Percentiles rank a stretch among this genome's conserved stretches.
phyloP scores from a whole-genome alignment of 2,888 invertebrate genomes.

The Argyresthia albistria region DNA sequence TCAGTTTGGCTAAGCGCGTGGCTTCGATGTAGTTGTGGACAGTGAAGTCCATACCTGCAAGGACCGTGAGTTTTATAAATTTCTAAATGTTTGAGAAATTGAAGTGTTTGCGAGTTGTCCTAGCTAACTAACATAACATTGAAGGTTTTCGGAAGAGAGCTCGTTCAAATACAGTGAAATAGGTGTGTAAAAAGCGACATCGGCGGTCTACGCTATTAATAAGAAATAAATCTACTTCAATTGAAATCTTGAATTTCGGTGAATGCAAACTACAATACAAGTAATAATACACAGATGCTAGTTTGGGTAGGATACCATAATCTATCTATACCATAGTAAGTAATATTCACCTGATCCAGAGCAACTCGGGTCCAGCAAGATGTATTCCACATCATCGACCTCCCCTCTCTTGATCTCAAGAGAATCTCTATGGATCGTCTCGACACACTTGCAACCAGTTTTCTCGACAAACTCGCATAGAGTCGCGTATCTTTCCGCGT shows the following conservation, averaged over 20 bases:
- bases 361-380: constrained; percentile 97
- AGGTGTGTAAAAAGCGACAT: too few species aligned
- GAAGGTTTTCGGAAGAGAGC: too few species aligned
- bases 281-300: too few species aligned
- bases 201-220: too few species aligned
- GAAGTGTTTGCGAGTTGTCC: too few species aligned
- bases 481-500: constrained; percentile 75
- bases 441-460: constrained; percentile 78
- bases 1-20: constrained; percentile 75
- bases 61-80: neutral
- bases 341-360: constrained; percentile 86
- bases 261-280: too few species aligned
- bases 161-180: too few species aligned
- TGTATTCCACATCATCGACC: constrained; percentile 83
- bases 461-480: constrained; percentile 76
- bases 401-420: constrained; percentile 74
- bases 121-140: too few species aligned
- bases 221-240: too few species aligned
- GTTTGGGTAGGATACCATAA: too few species aligned
- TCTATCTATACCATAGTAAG: too few species aligned
- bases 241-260: too few species aligned
- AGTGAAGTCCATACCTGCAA: constrained; percentile 51
- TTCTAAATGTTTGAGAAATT: neutral
- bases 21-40: constrained; percentile 58
- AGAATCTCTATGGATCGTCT: constrained; percentile 80